These are phyloP conservation scores for Rhynchomys soricoides DNA, from an alignment of 2,113 vertebrate species.

Conservation along the genomic window DNA sequence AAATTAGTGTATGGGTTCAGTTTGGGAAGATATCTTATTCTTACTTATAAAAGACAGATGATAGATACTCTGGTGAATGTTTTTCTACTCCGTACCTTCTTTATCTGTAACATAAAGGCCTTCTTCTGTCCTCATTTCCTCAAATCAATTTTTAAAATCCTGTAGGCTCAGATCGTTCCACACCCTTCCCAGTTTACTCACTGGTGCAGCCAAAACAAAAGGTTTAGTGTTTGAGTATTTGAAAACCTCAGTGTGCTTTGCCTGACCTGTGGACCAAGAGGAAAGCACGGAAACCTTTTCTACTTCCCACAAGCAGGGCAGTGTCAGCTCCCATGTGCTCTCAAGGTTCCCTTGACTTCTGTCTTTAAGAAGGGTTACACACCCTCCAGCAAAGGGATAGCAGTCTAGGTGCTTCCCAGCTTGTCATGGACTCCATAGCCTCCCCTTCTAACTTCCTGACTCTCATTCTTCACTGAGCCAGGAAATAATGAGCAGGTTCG, in stretches of 20 bases:
- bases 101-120: neutral
- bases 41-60: slow-evolving; percentile 12
- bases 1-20: slow-evolving; percentile 60
- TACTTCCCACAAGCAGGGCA: neutral
- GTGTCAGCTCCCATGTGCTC: neutral
- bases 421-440: neutral
- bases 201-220: slow-evolving; percentile 17
- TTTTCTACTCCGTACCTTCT: neutral
- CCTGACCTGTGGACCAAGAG: neutral
- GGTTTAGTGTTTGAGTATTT: slow-evolving; percentile 28
- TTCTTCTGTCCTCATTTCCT: slow-evolving; percentile 37
- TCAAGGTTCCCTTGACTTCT: neutral
- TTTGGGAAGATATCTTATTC: slow-evolving; percentile 38
- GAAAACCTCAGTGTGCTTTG: slow-evolving; percentile 5
- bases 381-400: neutral
- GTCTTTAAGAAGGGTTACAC: neutral
- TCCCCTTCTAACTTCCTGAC: neutral
- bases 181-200: neutral
- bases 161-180: neutral
- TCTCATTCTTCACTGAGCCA: neutral
- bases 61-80: slow-evolving; percentile 32
- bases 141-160: slow-evolving; percentile 9
- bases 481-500: neutral
- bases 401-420: neutral
- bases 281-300: slow-evolving; percentile 23